Evolutionary conservation across 2,888 invertebrate species (phyloP).

Genomic region (Hydraecia micacea): DNA sequence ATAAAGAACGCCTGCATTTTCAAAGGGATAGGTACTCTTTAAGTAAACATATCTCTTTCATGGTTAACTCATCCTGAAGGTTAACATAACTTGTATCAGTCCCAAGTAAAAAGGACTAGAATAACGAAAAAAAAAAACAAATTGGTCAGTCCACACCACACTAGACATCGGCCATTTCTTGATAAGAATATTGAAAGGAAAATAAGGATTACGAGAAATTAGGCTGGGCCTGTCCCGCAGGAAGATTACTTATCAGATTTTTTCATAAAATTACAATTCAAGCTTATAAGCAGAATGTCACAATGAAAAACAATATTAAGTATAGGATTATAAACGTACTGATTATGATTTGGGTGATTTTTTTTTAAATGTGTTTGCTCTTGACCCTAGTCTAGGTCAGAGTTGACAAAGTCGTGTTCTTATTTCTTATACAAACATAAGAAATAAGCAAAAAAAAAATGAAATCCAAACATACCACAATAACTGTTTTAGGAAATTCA

Average conservation of each 20-base stretch:
- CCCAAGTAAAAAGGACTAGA: neutral
- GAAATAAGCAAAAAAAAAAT: too few relatives aligned
- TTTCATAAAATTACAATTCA: neutral
- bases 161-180: neutral
- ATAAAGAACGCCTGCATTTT: neutral
- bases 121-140: neutral
- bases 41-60: neutral
- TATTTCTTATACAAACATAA: too few relatives aligned
- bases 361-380: too few relatives aligned
- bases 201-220: neutral
- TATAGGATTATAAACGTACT: too few relatives aligned
- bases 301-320: too few relatives aligned
- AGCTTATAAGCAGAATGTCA: too few relatives aligned
- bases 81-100: neutral
- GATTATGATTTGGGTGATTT: too few relatives aligned
- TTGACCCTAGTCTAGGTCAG: too few relatives aligned
- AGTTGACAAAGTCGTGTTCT: too few relatives aligned
- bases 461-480: too few relatives aligned
- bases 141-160: neutral
- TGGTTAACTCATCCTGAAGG: neutral
- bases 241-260: neutral
- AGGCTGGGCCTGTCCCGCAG: too few relatives aligned
- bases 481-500: too few relatives aligned
- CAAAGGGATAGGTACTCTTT: neutral
- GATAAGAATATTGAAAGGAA: neutral